Percentiles rank a stretch among this genome's conserved stretches.
Evolutionary conservation across 2,113 vertebrate species (phyloP).

Genomic region (Phylloscopus whistleri): DNA sequence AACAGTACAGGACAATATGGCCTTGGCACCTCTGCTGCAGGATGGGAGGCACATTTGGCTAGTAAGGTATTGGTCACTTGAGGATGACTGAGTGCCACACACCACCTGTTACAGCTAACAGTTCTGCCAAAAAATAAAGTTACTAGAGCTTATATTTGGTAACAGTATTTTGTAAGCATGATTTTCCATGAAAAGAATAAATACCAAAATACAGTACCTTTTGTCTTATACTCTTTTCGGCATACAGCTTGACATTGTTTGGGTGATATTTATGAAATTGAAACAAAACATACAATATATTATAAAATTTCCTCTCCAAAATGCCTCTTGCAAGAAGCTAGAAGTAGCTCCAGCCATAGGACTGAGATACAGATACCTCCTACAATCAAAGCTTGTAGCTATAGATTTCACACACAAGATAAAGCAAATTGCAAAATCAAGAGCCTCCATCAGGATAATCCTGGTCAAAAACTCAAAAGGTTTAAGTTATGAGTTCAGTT

Average conservation of each 20-base stretch:
- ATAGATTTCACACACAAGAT: not conserved
- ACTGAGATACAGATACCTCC: not conserved
- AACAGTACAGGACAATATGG: not conserved
- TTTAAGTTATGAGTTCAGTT: not conserved
- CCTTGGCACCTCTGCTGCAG: not conserved
- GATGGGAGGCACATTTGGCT: not conserved
- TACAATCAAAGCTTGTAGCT: not conserved
- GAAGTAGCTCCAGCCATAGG: not conserved
- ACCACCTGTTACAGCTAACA: not conserved
- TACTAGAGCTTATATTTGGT: not conserved
- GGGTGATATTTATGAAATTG: not conserved
- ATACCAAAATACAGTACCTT: not conserved
- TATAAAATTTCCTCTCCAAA: not conserved
- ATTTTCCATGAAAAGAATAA: not conserved
- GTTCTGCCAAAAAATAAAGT: not conserved
- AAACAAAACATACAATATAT: not conserved
- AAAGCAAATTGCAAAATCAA: not conserved
- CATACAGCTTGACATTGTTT: not conserved
- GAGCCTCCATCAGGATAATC: not conserved
- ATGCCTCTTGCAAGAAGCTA: not conserved
- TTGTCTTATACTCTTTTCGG: not conserved
- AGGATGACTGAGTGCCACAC: not conserved
- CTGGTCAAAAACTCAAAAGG: not conserved
- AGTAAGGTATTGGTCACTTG: not conserved
- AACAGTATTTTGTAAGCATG: not conserved